Evolutionary conservation across 2,888 invertebrate species (phyloP), one percentile per base, ranked within the genome.

Genomic region (Clanis bilineata): DNA sequence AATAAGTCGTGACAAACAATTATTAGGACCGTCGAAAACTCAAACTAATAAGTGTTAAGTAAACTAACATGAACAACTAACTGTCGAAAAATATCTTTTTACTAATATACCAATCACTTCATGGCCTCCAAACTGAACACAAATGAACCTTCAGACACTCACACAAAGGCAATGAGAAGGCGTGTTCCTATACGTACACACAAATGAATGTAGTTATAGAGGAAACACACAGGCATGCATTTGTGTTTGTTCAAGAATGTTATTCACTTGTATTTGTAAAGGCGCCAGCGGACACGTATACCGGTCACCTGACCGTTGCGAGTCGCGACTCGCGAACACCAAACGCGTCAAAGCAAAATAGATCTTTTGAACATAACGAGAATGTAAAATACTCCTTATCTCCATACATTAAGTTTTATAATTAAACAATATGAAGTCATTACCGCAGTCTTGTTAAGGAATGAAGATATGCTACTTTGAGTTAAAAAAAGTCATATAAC

Each of bases 201-300:
- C 63, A 69, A 80, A 69, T 75, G 72, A 69, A 67, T 67, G 75
- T 86, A 71, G 59, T 65, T 75, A 84, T 73, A 74, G 71, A 70
- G 73, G 69, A 74, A 74, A 62, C 81, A 83, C 82, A 86, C 80
- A 72, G 70, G 68, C 62, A 63, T 56, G 60, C 68, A 64, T 77
- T 80, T 82, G 74, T 67, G 65, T 59, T 67, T 60, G 63, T 69
- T 62, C 70, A 82, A 83, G 84, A 84, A 86, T 85, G 82, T 82
- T 78, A 84, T 86, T 86, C 79, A 82, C 82, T 87, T 86, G 79
- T 83, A 82, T 82, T 87, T 86, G 79, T 83, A 82, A 85, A 79
- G 85, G 79, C 80, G 77, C 78, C 77, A 75, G 80, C 70, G 74
- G 70, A 83, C 79, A 84, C 82, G 81, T 82, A 83, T 83, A 71